phyloP scores from a whole-genome alignment of 2,113 vertebrate genomes.

The Caracal caracal region DNA sequence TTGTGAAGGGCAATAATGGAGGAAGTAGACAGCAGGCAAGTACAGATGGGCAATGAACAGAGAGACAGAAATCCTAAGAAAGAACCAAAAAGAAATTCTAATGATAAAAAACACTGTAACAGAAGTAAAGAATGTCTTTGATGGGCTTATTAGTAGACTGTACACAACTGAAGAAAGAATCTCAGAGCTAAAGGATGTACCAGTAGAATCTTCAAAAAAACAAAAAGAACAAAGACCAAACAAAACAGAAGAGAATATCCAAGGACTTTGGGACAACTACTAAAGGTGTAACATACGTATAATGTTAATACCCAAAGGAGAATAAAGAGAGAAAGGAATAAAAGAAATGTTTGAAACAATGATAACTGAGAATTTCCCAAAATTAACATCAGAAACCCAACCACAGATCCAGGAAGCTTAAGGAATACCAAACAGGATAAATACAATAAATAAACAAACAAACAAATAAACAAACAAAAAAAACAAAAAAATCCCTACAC shows the following conservation, averaged over 20 bases:
- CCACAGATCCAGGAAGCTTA: background rate
- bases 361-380: background rate
- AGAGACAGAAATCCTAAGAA: background rate
- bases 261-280: background rate
- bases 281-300: background rate
- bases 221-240: background rate
- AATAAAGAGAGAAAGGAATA: background rate
- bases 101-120: background rate
- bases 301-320: background rate
- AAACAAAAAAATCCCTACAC: background rate
- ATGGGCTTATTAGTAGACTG: background rate
- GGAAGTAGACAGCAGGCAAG: background rate
- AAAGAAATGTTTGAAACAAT: background rate
- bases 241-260: background rate
- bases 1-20: background rate
- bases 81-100: background rate
- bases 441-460: background rate
- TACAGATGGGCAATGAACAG: background rate
- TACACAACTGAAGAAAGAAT: background rate
- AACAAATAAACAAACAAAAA: too few relatives aligned
- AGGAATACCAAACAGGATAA: background rate
- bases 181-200: background rate
- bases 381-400: background rate
- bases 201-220: background rate
- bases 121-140: background rate